Percentiles rank a stretch among this genome's conserved stretches.
These are phyloP conservation scores for Halocynthia aurantium DNA, from an alignment of 23 tunicate genomes.

Conservation along the genomic window DNA sequence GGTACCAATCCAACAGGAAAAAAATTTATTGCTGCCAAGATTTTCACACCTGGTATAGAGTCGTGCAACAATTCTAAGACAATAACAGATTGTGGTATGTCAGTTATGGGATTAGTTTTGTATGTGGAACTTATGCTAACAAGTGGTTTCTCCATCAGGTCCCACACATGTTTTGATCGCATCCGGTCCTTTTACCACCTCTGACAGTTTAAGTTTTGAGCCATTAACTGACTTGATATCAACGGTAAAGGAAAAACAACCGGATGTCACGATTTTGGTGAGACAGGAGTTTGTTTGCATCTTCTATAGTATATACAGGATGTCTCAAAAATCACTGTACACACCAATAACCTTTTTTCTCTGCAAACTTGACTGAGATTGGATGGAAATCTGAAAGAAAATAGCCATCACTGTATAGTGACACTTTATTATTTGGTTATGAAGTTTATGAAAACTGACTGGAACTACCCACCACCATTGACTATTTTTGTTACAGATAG, in stretches of 20 bases:
- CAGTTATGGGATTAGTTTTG: too few species aligned
- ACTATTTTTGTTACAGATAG: constrained; percentile 24
- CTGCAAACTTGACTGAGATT: not conserved
- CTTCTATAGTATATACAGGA: not conserved
- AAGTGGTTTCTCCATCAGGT: not conserved
- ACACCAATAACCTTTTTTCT: not conserved
- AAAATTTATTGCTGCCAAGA: constrained; percentile 39
- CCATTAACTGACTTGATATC: constrained; percentile 65
- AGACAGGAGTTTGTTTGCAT: not conserved
- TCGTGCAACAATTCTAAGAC: not conserved
- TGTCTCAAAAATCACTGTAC: not conserved
- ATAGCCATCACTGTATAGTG: not conserved
- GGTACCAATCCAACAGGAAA: constrained; percentile 73
- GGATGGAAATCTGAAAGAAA: not conserved
- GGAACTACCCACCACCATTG: not conserved
- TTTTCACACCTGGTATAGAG: constrained; percentile 12
- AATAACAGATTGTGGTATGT: not conserved
- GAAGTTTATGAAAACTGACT: too few species aligned
- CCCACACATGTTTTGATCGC: constrained; percentile 41
- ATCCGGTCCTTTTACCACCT: constrained; percentile 85
- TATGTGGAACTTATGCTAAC: too few species aligned
- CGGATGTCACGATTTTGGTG: constrained; percentile 61
- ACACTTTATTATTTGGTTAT: not conserved
- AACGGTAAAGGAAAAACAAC: constrained; percentile 40
- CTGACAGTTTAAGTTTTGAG: constrained; percentile 55